phyloP scores from a whole-genome alignment of 2,888 invertebrate genomes.

The Agrilus biguttatus region DNA sequence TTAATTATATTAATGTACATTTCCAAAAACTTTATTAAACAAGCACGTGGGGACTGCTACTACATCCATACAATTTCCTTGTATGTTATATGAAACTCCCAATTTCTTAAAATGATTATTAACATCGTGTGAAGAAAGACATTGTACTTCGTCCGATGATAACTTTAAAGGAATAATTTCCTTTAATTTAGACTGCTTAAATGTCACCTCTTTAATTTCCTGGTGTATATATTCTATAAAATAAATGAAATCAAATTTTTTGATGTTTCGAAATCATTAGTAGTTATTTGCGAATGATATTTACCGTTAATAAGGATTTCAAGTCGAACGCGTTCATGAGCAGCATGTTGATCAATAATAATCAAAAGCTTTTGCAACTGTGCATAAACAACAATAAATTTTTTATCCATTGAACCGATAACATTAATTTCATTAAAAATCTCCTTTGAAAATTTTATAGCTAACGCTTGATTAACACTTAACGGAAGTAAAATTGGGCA shows the following conservation, averaged over 20 bases:
- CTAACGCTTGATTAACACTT: conserved; percentile 1
- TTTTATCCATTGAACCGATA: conserved; percentile 60
- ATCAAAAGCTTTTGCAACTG: conserved; percentile 38
- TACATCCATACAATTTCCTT: conserved; percentile 33
- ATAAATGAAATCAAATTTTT: too few relatives aligned
- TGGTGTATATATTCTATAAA: too few relatives aligned
- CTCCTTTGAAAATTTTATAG: conserved; percentile 29
- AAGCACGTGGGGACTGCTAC: conserved; percentile 48
- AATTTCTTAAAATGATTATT: conserved; percentile 39
- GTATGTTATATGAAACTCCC: conserved; percentile 39
- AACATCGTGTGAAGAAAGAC: conserved; percentile 17
- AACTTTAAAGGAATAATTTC: too few relatives aligned
- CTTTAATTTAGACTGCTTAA: too few relatives aligned
- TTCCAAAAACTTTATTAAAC: conserved; percentile 37
- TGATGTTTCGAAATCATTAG: too few relatives aligned
- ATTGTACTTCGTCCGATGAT: too few relatives aligned
- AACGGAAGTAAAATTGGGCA: conserved; percentile 14
- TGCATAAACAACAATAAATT: conserved; percentile 46
- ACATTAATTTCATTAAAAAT: conserved; percentile 35
- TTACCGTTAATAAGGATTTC: conserved; percentile 52
- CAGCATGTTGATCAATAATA: conserved; percentile 78
- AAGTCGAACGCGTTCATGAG: conserved; percentile 67
- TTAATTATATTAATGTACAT: conserved; percentile 27
- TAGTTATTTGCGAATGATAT: not conserved
- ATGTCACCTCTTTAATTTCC: too few relatives aligned